Evolutionary conservation across 2,797 vertebrate genomes (phyloP).

Genomic region (Megaceryle alcyon): DNA sequence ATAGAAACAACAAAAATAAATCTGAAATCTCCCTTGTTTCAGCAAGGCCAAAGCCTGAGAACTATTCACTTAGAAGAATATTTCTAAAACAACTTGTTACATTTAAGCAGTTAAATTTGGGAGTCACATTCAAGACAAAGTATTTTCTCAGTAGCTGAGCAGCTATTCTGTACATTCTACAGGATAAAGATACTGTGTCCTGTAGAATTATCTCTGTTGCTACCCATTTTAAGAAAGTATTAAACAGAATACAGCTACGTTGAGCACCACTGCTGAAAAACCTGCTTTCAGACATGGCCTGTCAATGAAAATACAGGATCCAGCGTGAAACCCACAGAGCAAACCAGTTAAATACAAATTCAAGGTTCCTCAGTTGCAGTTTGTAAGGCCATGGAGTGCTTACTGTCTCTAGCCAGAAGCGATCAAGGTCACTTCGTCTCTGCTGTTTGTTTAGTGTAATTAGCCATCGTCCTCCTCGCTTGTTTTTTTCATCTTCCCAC

Average conservation of each 20-base stretch:
- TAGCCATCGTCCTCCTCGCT: constrained; percentile 93
- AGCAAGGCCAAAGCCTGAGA: not conserved
- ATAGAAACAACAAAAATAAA: not conserved
- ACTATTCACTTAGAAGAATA: not conserved
- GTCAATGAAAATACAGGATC: not conserved
- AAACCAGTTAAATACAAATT: not conserved
- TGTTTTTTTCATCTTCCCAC: constrained; percentile 98
- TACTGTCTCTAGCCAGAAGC: constrained; percentile 98
- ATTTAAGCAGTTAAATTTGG: not conserved
- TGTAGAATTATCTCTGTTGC: not conserved
- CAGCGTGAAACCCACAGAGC: not conserved
- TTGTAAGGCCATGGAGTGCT: constrained; percentile 47
- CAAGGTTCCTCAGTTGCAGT: not conserved
- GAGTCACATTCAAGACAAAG: not conserved
- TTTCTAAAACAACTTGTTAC: not conserved
- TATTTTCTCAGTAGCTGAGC: not conserved
- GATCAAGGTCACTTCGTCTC: constrained; percentile 91
- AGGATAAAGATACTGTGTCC: not conserved
- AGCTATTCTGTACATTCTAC: not conserved
- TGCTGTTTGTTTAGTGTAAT: constrained; percentile 97
- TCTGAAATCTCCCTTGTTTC: not conserved
- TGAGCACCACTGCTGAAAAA: not conserved
- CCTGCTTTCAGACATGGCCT: not conserved
- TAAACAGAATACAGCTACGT: not conserved
- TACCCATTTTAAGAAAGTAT: not conserved